phyloP scores from a whole-genome alignment of 2,797 vertebrate genomes.

The Dromococcyx pavoninus region DNA sequence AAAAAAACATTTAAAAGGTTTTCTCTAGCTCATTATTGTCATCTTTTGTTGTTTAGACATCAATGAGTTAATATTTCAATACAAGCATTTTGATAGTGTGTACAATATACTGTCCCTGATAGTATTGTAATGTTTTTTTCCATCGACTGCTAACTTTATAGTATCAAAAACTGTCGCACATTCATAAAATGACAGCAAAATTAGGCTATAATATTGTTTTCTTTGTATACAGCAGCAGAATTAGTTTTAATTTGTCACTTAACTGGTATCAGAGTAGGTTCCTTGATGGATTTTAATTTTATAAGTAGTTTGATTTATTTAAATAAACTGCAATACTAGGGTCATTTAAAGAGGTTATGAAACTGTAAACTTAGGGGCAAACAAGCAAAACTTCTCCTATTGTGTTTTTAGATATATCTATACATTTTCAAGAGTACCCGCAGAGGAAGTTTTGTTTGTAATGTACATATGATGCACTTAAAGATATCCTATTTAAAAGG shows the following conservation, averaged over 20 bases:
- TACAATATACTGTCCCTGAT: not conserved
- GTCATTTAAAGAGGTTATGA: not conserved
- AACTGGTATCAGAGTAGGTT: not conserved
- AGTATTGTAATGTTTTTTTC: not conserved
- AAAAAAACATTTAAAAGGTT: not conserved
- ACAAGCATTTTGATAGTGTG: not conserved
- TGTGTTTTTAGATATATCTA: not conserved
- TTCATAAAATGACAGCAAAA: not conserved
- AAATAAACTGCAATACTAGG: not conserved
- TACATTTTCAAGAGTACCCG: not conserved
- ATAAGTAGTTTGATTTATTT: not conserved
- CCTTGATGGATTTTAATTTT: not conserved
- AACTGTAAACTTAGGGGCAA: not conserved
- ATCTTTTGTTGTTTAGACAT: not conserved
- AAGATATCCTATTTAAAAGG: not conserved
- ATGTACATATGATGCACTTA: not conserved
- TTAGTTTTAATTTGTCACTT: not conserved
- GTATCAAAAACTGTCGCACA: not conserved
- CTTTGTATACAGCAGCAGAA: not conserved
- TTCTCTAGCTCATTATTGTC: not conserved
- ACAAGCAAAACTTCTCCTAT: not conserved
- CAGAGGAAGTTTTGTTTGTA: not conserved
- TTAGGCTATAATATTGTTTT: not conserved
- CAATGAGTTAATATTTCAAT: not conserved
- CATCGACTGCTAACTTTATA: not conserved